phyloP scores from a whole-genome alignment of 2,113 vertebrate genomes.

The Otocyon megalotis region DNA sequence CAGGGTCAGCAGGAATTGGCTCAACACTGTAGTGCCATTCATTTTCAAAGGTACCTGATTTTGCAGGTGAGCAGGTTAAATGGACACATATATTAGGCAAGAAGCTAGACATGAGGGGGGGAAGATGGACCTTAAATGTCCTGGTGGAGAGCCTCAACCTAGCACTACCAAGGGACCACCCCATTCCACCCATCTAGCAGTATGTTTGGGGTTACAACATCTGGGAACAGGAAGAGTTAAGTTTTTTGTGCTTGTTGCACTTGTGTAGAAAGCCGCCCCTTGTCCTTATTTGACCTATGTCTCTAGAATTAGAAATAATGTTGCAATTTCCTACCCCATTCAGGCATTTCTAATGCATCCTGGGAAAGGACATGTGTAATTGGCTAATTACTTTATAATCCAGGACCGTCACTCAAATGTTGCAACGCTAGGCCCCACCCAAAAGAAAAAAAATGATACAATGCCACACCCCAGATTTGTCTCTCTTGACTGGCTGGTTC shows the following conservation, averaged over 20 bases:
- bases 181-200: neutral
- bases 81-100: neutral
- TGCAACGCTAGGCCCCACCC: neutral
- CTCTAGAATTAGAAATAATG: neutral
- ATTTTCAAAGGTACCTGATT: conserved; percentile 61
- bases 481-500: neutral
- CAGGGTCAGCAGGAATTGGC: conserved; percentile 42
- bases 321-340: neutral
- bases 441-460: neutral
- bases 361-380: neutral
- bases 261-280: neutral
- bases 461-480: neutral
- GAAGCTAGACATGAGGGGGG: neutral
- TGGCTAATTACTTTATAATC: neutral
- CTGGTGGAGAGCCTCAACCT: neutral
- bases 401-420: neutral
- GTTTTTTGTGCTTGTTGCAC: neutral
- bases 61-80: conserved; percentile 58
- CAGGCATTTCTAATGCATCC: neutral
- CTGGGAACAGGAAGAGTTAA: neutral
- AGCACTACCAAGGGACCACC: neutral
- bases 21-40: neutral
- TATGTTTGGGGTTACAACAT: neutral
- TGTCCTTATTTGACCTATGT: neutral
- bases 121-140: neutral